These are phyloP conservation scores for Myopa tessellatipennis DNA, from an alignment of 2,888 invertebrate genomes.

Conservation along the genomic window DNA sequence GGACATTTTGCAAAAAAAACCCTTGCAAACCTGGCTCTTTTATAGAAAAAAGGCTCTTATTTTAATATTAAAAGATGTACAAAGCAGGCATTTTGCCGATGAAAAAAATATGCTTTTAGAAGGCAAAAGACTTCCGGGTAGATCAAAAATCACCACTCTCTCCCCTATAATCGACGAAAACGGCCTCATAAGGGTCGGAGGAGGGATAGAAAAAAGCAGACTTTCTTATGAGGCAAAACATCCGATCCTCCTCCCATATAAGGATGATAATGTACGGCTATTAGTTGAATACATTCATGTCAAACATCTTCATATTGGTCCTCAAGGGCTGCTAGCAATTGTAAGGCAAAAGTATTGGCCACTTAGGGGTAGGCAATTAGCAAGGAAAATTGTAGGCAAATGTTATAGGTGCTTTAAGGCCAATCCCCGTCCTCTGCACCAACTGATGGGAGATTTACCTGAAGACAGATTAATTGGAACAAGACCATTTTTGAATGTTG, in stretches of 20 bases:
- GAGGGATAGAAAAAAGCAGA: background rate
- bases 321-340: slow-evolving; percentile 30
- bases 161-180: background rate
- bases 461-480: background rate
- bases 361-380: slow-evolving; percentile 24
- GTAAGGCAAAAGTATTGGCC: slow-evolving; percentile 40
- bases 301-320: slow-evolving; percentile 31
- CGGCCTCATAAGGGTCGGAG: background rate
- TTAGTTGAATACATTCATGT: slow-evolving; percentile 35
- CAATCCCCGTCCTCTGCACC: slow-evolving; percentile 17
- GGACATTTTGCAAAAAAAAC: background rate
- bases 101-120: no score
- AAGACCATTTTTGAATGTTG: background rate
- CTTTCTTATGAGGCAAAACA: slow-evolving; percentile 1
- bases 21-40: background rate
- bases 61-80: background rate
- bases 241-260: background rate
- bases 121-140: no score
- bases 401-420: slow-evolving; percentile 33
- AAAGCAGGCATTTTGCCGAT: background rate
- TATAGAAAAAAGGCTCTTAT: background rate
- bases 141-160: background rate
- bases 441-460: slow-evolving; percentile 9
- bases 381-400: slow-evolving; percentile 22
- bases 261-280: slow-evolving; percentile 15